Evolutionary conservation across 2,888 invertebrate species (phyloP).

Genomic region (Stenodema calcarata): DNA sequence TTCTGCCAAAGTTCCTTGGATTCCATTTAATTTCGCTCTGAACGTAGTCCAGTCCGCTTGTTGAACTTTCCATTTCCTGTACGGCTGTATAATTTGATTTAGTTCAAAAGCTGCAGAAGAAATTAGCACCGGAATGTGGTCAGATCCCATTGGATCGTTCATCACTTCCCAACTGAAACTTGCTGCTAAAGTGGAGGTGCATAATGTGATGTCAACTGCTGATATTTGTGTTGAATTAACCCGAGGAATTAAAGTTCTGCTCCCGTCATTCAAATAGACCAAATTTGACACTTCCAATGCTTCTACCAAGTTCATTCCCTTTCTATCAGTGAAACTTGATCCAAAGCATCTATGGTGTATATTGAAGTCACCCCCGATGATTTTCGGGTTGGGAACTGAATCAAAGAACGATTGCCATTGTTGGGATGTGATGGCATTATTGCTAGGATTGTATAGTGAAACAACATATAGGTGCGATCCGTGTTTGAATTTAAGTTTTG

Average conservation of each 20-base stretch:
- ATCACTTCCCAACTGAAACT: too few species aligned
- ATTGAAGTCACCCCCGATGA: too few species aligned
- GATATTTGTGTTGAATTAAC: too few species aligned
- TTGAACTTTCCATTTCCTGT: too few species aligned
- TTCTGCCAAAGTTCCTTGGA: not conserved
- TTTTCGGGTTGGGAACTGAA: too few species aligned
- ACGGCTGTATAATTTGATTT: not conserved
- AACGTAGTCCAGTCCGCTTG: not conserved
- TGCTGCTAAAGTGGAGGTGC: too few species aligned
- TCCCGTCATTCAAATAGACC: too few species aligned
- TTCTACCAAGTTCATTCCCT: not conserved
- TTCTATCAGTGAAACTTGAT: too few species aligned
- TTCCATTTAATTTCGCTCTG: not conserved
- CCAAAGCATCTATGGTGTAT: too few species aligned
- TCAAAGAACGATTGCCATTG: not conserved
- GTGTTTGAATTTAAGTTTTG: not conserved
- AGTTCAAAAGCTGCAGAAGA: not conserved
- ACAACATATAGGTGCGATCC: not conserved
- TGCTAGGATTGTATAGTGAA: not conserved
- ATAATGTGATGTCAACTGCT: too few species aligned
- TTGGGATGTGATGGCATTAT: not conserved
- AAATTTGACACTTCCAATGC: not conserved
- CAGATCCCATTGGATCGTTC: too few species aligned
- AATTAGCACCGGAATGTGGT: too few species aligned
- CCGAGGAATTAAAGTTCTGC: not conserved